Conservation (phyloP, 2,888 invertebrate species). For the Catocala nupta region DNA sequence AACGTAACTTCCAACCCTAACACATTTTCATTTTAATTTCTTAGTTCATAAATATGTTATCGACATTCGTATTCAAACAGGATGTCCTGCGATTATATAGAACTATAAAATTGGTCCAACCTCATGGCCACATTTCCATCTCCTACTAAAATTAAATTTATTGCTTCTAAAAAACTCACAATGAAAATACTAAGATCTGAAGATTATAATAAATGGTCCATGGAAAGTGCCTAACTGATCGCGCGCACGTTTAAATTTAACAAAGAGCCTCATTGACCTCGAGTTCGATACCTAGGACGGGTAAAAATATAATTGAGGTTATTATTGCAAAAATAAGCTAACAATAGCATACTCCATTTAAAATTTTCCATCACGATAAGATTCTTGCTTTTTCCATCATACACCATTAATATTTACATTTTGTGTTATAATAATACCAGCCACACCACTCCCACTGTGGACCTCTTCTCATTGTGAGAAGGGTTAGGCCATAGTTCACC, state of each 20-base stretch:
- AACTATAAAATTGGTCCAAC: slow-evolving; percentile 26
- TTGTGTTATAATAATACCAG: too few species aligned
- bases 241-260: slow-evolving; percentile 16
- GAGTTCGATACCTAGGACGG: neutral
- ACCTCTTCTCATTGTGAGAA: too few species aligned
- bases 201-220: slow-evolving; percentile 6
- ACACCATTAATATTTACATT: neutral
- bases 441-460: too few species aligned
- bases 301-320: neutral
- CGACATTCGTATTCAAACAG: slow-evolving; percentile 32
- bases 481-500: too few species aligned
- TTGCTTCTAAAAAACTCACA: slow-evolving; percentile 1
- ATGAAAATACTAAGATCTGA: slow-evolving; percentile 4
- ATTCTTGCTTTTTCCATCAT: too few species aligned
- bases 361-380: slow-evolving; percentile 17
- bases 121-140: slow-evolving; percentile 24
- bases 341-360: too few species aligned
- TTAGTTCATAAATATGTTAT: slow-evolving; percentile 16
- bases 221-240: neutral
- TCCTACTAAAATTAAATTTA: slow-evolving; percentile 16
- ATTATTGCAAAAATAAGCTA: slow-evolving; percentile 5
- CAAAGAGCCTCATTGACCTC: slow-evolving; percentile 2
- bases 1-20: neutral
- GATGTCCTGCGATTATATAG: slow-evolving; percentile 33
- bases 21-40: neutral